A percentile compares a stretch with the other conserved stretches of the same genome.
phyloP scores from a whole-genome alignment of 2,113 vertebrate species.

The Hiodon alosoides region DNA sequence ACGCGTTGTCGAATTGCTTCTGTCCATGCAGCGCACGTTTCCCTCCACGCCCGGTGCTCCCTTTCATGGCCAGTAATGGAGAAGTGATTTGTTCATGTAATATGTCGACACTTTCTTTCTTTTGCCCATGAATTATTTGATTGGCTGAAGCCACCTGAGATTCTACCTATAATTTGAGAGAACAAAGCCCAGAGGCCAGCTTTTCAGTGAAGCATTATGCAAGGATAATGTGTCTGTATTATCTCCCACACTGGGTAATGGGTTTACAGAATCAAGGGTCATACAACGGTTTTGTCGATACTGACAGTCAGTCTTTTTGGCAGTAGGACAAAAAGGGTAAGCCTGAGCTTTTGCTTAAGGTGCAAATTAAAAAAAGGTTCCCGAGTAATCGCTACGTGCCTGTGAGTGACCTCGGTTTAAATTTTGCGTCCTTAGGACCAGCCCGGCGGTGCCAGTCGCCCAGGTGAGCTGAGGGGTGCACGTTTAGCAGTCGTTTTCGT shows the following conservation, averaged over 20 bases:
- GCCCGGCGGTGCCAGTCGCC: conserved; percentile 59
- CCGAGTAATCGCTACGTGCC: neutral
- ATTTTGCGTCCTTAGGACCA: conserved; percentile 9
- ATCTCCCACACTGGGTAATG: conserved; percentile 29
- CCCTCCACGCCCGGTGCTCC: neutral
- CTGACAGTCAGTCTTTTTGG: conserved; percentile 8
- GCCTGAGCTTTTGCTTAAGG: neutral
- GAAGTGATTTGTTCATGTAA: neutral
- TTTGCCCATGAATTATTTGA: conserved; percentile 6
- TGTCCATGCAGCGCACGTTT: neutral
- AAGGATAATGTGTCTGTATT: neutral
- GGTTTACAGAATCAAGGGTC: conserved; percentile 33
- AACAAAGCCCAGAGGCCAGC: neutral
- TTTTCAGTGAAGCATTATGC: neutral
- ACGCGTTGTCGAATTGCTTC: neutral
- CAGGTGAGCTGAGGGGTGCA: too few species aligned
- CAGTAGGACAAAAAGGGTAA: neutral
- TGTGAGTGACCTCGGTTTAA: neutral
- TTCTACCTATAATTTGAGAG: neutral
- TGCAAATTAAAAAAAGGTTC: neutral
- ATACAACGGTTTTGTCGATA: neutral
- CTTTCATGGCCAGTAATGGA: neutral
- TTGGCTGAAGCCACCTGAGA: neutral
- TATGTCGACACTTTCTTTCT: neutral
- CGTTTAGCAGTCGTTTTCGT: too few species aligned